Evolutionary conservation across 1,140 invertebrate species (phyloP), one percentile per base, ranked within the genome.

Genomic region (Drosophila biarmipes): DNA sequence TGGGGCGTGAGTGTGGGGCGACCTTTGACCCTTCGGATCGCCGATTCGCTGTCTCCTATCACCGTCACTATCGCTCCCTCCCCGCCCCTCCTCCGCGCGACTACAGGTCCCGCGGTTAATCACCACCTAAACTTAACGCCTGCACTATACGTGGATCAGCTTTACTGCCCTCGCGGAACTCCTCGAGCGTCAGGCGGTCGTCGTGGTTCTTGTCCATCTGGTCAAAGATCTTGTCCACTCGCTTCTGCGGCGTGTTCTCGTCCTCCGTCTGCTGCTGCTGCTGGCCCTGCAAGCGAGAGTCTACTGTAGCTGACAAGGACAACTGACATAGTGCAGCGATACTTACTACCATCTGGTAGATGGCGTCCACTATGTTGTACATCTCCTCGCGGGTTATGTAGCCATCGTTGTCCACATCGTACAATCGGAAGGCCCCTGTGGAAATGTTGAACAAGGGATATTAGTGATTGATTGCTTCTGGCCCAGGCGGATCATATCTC

Each of bases 161-260:
- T 93, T 99, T 99, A 92, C 98, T 99, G 66, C 98, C 98, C 93
- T 99, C 98, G 81, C 98, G 96, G 93, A 99, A 99, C 93, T 99
- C 98, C 87, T 99, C 98, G 10, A 85, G 59, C 7, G 81, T 86
- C 0, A 86, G 53, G 14, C 81, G 81, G 49, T 86, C 98, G 93
- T 99, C 98, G 92, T 98, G 97, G 92, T 99, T 99, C 93, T 99
- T 98, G 93, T 99, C 98, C 97, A 99, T 98, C 92, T 98, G 97
- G 92, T 98, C 97, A 93, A 99, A 99, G 89, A 99, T 99, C 92
- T 98, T 98, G 92, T 99, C 98, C 21, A 99, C 98, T 84, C 98
- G 94, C 87, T 98, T 98, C 91, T 98, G 97, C 0, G 98, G 97
- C 27, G 97, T 98, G 91, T 98, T 98, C 91, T 99, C 98, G 85